Percentiles rank a stretch among this genome's conserved stretches.
Evolutionary conservation across 2,797 vertebrate species (phyloP).

Genomic region (Coreius guichenoti): DNA sequence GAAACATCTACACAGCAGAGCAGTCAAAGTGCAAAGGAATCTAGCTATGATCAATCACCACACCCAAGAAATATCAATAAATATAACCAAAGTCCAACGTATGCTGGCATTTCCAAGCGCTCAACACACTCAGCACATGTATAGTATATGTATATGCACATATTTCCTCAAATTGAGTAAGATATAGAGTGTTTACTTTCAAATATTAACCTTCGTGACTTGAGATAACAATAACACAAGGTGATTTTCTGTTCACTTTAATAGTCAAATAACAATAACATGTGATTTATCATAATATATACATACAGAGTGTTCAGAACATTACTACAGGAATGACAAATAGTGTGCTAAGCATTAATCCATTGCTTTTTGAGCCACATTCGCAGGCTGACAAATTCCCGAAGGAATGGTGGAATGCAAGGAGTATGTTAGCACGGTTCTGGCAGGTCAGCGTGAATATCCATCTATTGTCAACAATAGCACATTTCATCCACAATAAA

Average conservation of each 20-base stretch:
- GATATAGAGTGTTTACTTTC: not conserved
- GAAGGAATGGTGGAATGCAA: not conserved
- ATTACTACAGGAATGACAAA: not conserved
- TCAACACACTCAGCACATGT: no score
- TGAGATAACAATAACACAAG: not conserved
- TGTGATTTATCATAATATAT: not conserved
- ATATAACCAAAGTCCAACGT: slow-evolving; percentile 36
- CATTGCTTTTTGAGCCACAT: not conserved
- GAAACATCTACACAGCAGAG: not conserved
- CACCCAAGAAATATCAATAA: slow-evolving; percentile 27
- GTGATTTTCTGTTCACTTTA: not conserved
- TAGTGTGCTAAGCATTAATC: not conserved
- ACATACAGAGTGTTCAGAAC: not conserved
- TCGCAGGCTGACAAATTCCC: not conserved
- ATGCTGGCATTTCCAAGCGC: not conserved
- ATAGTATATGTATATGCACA: not conserved
- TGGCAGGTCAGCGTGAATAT: slow-evolving; percentile 15
- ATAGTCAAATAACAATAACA: slow-evolving; percentile 1
- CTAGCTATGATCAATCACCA: slow-evolving; percentile 19
- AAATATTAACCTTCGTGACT: not conserved
- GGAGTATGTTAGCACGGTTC: slow-evolving; percentile 5
- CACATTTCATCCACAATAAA: slow-evolving; percentile 28
- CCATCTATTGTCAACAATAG: slow-evolving; percentile 8
- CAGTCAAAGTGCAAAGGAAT: slow-evolving; percentile 39
- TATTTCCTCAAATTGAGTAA: not conserved